Base-by-base conservation (phyloP, 1,140 invertebrate species). In the Brachionus angularis region DNA sequence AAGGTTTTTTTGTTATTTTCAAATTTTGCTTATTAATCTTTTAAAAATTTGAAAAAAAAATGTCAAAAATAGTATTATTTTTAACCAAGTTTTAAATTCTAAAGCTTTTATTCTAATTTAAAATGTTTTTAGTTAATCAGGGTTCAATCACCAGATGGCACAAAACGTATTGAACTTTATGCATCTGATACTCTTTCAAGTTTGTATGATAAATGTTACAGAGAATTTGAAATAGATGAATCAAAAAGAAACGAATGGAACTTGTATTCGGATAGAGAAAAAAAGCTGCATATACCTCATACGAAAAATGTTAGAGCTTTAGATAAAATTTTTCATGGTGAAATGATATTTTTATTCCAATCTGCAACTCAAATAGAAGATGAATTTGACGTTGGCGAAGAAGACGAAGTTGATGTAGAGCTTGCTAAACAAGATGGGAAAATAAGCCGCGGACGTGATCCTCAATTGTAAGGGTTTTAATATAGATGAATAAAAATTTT, bases 401-500 rank as follows among this genome's bases (percentile, higher is more conserved):
- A 70, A 34, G 67, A 70, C 18, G 67, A 50, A 8, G 49, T 70
- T 27, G 67, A 70, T 34, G 27, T n/a, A 34, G 46, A 52, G 44
- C 31, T 70, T 7, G 31, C 34, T 8, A 49, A 70, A 31, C 31
- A 36, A 36, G 47, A 70, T 10, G 67, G 67, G 5, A 27, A 27
- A 42, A 70, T 70, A 18, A 23, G 23, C 5, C 67, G 67, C 14
- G 33, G 27, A 18, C 50, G 31, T 52, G 67, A 70, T 29, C 33
- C 47, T 27, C 31, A 70, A 36, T 53, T 70, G 47, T 50, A 29
- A 42, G 39, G 10, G 10, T 42, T 10, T 4, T 5, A 5, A 49
- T 4, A 5, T 5, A 5, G n/a, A n/a, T n/a, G n/a, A n/a, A n/a
- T n/a, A 49, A 49, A 49, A 18, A 25, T n/a, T 21, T n/a, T 4